Base-by-base conservation (phyloP, 2,113 vertebrate genomes). In the Ranitomeya variabilis region DNA sequence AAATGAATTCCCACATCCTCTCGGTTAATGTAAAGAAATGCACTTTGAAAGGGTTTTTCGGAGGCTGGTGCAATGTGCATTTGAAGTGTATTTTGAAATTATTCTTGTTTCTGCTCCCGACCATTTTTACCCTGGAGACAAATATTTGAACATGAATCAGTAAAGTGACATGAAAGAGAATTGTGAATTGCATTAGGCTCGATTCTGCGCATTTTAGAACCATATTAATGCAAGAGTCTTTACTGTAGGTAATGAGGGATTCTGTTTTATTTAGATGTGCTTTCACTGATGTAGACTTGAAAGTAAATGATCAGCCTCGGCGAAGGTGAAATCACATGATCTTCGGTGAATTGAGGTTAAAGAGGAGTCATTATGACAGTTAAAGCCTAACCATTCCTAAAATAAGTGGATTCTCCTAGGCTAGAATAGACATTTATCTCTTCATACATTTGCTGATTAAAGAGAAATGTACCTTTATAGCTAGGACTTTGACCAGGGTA, bases 81-180 rank as follows among this genome's bases (percentile, higher is more conserved):
- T 85, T 67, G 81, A 84, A 89, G 76, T 78, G 60, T 78, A 79
- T 79, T 76, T 67, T 69, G 74, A 69, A 84, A 89, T 79, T 19
- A 69, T 85, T 85, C 57, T 37, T 52, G 52, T 81, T 87, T 78
- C 26, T 83, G 16, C 74, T 82, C 66, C 87, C 57, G 73, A 64
- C 67, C 80, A 76, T 74, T 83, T 83, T 45, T 77, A 67, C 82
- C 87, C 87, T 71, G 51, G 59, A 77, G 81, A 85, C 45, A 78
- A 79, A 79, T 77, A 84, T 77, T 84, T 78, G 87, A 89, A 85
- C 45, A 89, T 79, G 66, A 78, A 89, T 89, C 73, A 54, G 64
- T 89, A 51, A 78, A 69, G 51, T 78, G 57, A 69, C 82, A 79
- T 88, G 76, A 79, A 89, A 84, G 79, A 84, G 82, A 78, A 89